Evolutionary conservation across 2,888 invertebrate species (phyloP).

Genomic region (Chrysodeixis includens): DNA sequence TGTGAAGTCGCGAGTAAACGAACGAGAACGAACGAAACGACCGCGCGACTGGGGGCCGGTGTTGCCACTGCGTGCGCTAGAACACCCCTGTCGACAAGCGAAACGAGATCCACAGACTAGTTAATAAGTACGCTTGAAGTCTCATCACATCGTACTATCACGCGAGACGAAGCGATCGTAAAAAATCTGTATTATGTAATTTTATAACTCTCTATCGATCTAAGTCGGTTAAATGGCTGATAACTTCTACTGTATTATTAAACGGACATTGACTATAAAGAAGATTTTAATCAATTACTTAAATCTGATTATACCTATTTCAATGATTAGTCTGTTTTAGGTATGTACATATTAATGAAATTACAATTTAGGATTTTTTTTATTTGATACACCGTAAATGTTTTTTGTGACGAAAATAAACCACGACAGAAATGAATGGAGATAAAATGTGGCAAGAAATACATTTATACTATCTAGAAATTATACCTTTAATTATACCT

Average conservation of each 20-base stretch:
- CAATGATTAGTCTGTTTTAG: constrained; percentile 27
- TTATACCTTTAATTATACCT: too few relatives aligned
- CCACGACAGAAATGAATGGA: constrained; percentile 10
- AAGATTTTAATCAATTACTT: not conserved
- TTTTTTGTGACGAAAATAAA: constrained; percentile 37
- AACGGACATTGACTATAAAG: constrained; percentile 14
- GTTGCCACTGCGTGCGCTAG: constrained; percentile 82
- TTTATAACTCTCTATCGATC: constrained; percentile 61
- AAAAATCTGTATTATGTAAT: constrained; percentile 63
- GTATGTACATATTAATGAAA: not conserved
- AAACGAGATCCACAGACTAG: constrained; percentile 69
- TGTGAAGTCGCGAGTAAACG: constrained; percentile 68
- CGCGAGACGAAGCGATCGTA: constrained; percentile 61
- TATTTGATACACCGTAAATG: constrained; percentile 45
- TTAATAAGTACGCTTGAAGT: constrained; percentile 58
- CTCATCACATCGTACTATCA: constrained; percentile 67
- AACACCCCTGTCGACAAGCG: constrained; percentile 66
- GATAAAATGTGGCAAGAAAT: constrained; percentile 9
- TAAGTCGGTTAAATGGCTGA: constrained; percentile 33
- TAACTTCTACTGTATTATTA: constrained; percentile 16
- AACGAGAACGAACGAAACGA: constrained; percentile 74
- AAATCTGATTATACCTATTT: constrained; percentile 18
- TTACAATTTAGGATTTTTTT: too few relatives aligned
- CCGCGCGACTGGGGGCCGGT: constrained; percentile 80
- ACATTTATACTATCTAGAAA: not conserved